Conservation (phyloP, 2,797 vertebrate species). For the Smutsia gigantea region DNA sequence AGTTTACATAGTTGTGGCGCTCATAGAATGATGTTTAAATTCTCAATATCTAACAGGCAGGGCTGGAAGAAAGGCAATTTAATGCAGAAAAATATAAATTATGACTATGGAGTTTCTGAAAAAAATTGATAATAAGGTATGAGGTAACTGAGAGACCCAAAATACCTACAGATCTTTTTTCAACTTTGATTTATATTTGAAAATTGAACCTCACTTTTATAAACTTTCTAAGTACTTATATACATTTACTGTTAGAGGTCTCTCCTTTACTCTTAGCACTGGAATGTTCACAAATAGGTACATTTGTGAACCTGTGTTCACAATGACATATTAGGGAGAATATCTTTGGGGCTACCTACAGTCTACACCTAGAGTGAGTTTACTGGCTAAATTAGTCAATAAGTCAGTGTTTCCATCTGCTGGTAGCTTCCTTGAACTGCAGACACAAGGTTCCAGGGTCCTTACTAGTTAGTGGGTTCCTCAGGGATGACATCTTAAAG, state of each 20-base stretch:
- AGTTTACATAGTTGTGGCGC: not conserved
- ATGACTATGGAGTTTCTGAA: not conserved
- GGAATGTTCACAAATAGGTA: not conserved
- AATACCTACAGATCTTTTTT: not conserved
- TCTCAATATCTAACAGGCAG: not conserved
- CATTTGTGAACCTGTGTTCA: too few species aligned
- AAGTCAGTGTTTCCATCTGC: conserved; percentile 59
- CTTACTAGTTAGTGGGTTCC: not conserved
- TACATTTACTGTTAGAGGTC: not conserved
- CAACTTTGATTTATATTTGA: conserved; percentile 27
- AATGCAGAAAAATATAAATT: not conserved
- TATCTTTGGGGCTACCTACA: accelerated
- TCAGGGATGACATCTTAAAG: not conserved
- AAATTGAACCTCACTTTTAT: not conserved
- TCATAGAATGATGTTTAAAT: not conserved
- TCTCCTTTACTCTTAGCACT: not conserved
- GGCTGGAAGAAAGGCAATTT: not conserved
- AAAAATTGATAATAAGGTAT: not conserved
- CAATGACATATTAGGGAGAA: not conserved
- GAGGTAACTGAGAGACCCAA: not conserved
- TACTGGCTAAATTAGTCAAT: not conserved
- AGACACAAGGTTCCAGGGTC: conserved; percentile 73
- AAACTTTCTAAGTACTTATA: not conserved
- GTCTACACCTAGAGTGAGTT: not conserved
- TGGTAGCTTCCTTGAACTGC: conserved; percentile 49